These are phyloP conservation scores for Cercopithecus diana DNA, from an alignment of 2,797 vertebrate genomes.

Conservation along the genomic window DNA sequence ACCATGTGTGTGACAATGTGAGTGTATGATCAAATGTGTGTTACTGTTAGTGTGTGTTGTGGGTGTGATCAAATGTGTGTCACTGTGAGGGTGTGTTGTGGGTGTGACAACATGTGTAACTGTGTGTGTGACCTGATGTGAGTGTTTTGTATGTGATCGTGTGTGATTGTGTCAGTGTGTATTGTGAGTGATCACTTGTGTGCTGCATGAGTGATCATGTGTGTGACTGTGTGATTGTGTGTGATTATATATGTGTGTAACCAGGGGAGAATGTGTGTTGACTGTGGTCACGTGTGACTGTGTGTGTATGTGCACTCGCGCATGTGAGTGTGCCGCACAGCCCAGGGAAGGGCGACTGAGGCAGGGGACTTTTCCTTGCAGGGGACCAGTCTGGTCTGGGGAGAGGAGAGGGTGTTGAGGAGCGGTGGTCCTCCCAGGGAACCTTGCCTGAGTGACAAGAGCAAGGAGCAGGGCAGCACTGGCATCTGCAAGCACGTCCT, in stretches of 20 bases:
- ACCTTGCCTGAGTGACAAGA: background rate
- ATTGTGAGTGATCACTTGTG: background rate
- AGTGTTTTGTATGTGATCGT: background rate
- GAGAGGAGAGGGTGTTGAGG: too few relatives aligned
- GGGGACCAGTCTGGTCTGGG: background rate
- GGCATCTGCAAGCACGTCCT: fast-evolving
- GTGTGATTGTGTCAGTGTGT: background rate
- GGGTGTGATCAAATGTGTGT: background rate
- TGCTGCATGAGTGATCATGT: background rate
- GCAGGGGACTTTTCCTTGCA: background rate
- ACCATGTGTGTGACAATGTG: background rate
- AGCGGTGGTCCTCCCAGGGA: background rate
- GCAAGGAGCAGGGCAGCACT: background rate
- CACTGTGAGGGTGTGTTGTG: background rate
- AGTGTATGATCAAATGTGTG: background rate
- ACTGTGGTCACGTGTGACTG: background rate
- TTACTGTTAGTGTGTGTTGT: background rate
- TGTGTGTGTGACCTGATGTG: background rate
- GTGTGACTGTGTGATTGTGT: background rate
- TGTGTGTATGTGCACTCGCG: background rate
- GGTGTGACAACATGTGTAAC: background rate
- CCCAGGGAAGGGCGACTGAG: background rate
- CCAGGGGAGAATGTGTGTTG: background rate
- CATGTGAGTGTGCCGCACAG: fast-evolving
- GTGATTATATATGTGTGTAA: background rate